These are phyloP conservation scores for Nowickia ferox DNA, from an alignment of 2,888 invertebrate species.

Conservation along the genomic window DNA sequence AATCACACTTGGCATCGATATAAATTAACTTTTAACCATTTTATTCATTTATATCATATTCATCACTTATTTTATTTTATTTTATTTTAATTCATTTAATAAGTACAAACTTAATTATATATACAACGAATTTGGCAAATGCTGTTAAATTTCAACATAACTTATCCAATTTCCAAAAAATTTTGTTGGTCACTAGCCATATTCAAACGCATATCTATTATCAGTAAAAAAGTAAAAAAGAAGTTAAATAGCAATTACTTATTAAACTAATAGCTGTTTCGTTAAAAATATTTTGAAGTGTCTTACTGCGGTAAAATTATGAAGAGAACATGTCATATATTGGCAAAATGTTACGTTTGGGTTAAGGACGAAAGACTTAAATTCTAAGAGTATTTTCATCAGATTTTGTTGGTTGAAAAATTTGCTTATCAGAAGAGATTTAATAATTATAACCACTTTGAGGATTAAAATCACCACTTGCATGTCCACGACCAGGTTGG, in stretches of 20 bases:
- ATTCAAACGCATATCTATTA: slow-evolving; percentile 29
- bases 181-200: slow-evolving; percentile 69
- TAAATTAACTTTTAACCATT: no score
- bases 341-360: neutral
- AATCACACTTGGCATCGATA: no score
- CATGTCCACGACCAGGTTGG: slow-evolving; percentile 78
- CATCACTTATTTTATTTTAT: neutral
- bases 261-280: slow-evolving; percentile 51
- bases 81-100: slow-evolving; percentile 55
- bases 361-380: slow-evolving; percentile 86
- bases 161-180: slow-evolving; percentile 39
- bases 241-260: slow-evolving; percentile 47
- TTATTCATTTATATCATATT: neutral
- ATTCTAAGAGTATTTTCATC: slow-evolving; percentile 77
- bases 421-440: slow-evolving; percentile 55
- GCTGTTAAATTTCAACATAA: slow-evolving; percentile 59
- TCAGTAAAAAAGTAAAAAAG: slow-evolving; percentile 25
- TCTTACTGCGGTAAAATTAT: neutral
- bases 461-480: slow-evolving; percentile 83
- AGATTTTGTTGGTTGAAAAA: slow-evolving; percentile 73
- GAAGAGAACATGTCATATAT: slow-evolving; percentile 27
- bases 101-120: slow-evolving; percentile 67
- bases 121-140: slow-evolving; percentile 71
- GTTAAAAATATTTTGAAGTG: neutral
- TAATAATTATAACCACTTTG: slow-evolving; percentile 84